Base-by-base conservation (phyloP, 2,888 invertebrate species). In the Buathra laborator region DNA sequence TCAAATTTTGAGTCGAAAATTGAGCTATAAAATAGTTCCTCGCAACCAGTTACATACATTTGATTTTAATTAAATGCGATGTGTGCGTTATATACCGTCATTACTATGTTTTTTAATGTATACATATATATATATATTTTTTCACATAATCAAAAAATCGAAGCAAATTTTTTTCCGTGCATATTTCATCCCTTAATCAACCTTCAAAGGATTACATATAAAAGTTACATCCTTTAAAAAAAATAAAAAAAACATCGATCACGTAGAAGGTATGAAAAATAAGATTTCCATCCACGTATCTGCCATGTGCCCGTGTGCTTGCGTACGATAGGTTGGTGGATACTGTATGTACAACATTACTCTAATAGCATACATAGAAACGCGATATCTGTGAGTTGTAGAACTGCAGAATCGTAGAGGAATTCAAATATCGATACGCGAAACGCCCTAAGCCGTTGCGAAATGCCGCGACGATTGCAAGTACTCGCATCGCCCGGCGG, bases 381-480 rank as follows among this genome's bases (percentile, higher is more conserved):
- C 32, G 59, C 59, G 59, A 62, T 62, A 62, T 32, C 14, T 32
- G 59, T 32, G 59, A 71, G 56, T 48, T 29, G 43, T 24, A 29
- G 59, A 71, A 67, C 64, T 76, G 43, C 16, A 66, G 43, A 37
- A 71, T 81, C 71, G 83, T 29, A 56, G 66, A 24, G 66, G 67
- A 72, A 86, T 90, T 89, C 88, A 87, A 89, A 89, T 90, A 90
- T 90, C 90, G 88, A 91, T 91, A 87, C 86, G 85, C 84, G 86
- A 85, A 29, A 62, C 85, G 83, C 80, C 86, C 68, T 83, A 87
- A 90, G 88, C 87, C 84, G 71, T 88, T 71, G 87, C 85, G 79
- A 88, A 89, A 88, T 85, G 84, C 79, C 79, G 71, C 82, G 86
- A 86, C 86, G 86, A 86, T 90, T 87, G 88, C 88, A 72, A 89